These are phyloP conservation scores for Papilio xuthus DNA, from an alignment of 1,140 invertebrate species.

Conservation along the genomic window DNA sequence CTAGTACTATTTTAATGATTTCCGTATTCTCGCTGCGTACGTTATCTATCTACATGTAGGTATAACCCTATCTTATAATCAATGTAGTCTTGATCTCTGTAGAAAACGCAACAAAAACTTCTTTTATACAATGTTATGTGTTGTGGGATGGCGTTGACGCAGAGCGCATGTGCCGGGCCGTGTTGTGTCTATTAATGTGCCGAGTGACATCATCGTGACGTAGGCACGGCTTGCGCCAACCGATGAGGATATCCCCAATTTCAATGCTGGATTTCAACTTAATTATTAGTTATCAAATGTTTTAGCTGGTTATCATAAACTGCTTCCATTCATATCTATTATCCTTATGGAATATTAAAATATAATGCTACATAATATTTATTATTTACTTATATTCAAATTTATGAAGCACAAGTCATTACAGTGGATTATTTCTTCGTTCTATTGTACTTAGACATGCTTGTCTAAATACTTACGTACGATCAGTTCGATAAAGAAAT, in stretches of 20 bases:
- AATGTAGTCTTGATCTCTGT: not conserved
- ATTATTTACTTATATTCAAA: not conserved
- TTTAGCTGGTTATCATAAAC: not conserved
- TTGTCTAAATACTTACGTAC: conserved; percentile 24
- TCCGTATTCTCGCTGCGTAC: too few relatives aligned
- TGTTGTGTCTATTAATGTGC: conserved; percentile 74
- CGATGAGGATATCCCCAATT: conserved; percentile 75
- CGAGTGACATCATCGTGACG: conserved; percentile 78
- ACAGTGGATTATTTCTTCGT: not conserved
- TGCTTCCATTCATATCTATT: not conserved
- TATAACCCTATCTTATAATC: not conserved
- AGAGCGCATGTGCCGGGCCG: conserved; percentile 71
- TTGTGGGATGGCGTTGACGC: conserved; percentile 63
- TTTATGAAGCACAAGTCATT: not conserved
- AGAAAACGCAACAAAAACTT: conserved; percentile 42
- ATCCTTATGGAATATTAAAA: not conserved
- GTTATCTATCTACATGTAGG: not conserved
- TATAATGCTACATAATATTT: not conserved
- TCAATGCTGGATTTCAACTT: conserved; percentile 42
- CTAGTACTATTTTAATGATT: not conserved
- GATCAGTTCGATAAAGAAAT: conserved; percentile 36
- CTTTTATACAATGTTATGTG: conserved; percentile 44
- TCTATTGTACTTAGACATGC: conserved; percentile 22
- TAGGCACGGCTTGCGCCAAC: conserved; percentile 64
- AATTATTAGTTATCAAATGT: conserved; percentile 11